Percentiles rank a stretch among this genome's conserved stretches.
These are phyloP conservation scores for Trematomus bernacchii DNA, from an alignment of 2,797 vertebrate genomes.

Conservation along the genomic window DNA sequence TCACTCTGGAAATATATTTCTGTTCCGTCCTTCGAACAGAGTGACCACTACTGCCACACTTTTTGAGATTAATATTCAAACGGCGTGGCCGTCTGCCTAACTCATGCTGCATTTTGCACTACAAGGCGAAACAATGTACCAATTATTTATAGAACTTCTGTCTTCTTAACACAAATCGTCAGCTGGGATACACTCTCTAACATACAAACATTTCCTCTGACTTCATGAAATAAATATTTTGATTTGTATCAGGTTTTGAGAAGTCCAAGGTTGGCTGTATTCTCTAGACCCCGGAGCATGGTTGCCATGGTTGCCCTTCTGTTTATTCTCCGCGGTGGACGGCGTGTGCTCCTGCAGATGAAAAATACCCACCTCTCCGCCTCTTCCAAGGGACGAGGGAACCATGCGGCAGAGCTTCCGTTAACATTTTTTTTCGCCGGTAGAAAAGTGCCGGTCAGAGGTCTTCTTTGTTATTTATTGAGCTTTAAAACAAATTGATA, in stretches of 20 bases:
- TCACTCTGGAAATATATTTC: conserved; percentile 20
- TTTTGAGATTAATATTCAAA: conserved; percentile 63
- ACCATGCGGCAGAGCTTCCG: no score
- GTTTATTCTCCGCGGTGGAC: no score
- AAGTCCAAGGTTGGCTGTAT: conserved; percentile 7
- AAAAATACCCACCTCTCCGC: no score
- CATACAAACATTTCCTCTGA: conserved; percentile 48
- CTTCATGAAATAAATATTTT: conserved; percentile 49
- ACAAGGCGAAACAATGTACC: conserved; percentile 44
- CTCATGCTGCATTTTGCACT: conserved; percentile 31
- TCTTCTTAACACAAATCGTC: conserved; percentile 38
- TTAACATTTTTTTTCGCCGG: no score
- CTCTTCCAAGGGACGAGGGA: no score
- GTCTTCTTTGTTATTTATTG: no score
- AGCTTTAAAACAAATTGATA: no score
- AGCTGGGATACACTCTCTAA: conserved; percentile 11
- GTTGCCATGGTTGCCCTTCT: no score
- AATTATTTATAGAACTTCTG: conserved; percentile 48
- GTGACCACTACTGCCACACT: conserved; percentile 50
- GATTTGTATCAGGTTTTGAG: conserved; percentile 21
- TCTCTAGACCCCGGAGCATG: no score
- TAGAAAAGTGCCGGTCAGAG: no score
- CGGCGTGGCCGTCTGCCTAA: conserved; percentile 15
- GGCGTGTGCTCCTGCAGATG: no score
- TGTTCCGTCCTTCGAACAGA: conserved; percentile 31